These are phyloP conservation scores for Leptonema lineaticorne DNA, from an alignment of 1,140 invertebrate genomes.

Conservation along the genomic window DNA sequence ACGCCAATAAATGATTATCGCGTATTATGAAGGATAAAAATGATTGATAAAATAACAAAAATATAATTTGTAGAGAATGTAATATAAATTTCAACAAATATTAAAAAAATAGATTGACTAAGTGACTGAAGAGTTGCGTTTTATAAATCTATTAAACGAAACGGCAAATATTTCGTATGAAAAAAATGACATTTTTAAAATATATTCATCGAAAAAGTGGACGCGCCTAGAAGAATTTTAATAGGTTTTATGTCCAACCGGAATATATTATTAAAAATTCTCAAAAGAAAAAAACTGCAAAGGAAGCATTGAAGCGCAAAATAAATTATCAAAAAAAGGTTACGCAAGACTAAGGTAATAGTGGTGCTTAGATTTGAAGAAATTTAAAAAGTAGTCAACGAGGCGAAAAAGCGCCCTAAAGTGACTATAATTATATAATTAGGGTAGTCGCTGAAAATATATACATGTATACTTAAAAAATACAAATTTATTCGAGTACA, in stretches of 20 bases:
- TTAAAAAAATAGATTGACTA: too few species aligned
- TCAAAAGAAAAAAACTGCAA: background rate
- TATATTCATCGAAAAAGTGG: background rate
- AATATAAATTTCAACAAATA: too few species aligned
- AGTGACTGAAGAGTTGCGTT: too few species aligned
- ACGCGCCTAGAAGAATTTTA: background rate
- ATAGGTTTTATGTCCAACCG: background rate
- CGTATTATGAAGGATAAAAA: background rate
- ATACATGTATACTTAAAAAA: too few species aligned
- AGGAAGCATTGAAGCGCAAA: background rate
- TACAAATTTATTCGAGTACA: slow-evolving; percentile 6
- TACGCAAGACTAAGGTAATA: background rate
- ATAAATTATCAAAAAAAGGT: background rate
- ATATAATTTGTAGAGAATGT: too few species aligned
- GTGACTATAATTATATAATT: slow-evolving; percentile 1
- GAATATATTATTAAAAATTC: background rate
- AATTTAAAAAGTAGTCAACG: background rate
- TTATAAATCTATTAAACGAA: background rate
- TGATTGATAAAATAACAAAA: too few species aligned
- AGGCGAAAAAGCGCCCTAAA: background rate
- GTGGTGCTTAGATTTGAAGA: background rate
- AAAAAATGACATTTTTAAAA: background rate
- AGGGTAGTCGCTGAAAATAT: background rate
- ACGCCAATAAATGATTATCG: background rate
- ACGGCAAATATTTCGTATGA: background rate